Evolutionary conservation across 2,797 vertebrate genomes (phyloP), one percentile per base, ranked within the genome.

Genomic region (Galagoides demidoff): DNA sequence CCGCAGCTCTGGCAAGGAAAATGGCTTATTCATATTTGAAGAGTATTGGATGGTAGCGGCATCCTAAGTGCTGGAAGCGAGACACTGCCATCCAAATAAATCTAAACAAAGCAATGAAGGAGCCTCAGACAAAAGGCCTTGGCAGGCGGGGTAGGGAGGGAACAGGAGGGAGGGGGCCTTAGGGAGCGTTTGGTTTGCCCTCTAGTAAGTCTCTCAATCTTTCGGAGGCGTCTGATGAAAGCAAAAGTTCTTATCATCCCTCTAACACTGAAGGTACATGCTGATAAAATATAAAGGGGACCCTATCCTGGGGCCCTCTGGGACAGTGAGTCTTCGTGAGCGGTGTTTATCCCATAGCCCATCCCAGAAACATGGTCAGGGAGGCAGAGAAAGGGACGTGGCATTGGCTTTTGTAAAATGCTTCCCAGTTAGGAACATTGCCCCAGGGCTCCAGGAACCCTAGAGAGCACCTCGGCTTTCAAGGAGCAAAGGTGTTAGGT

Each of bases 11-110:
- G 92, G 90, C 25, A 4, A 37, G 49, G 27, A 59, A 82, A 85
- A 74, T 0, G 20, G 87, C 77, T 93, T 73, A 59, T 87, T 95
- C 93, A 57, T 77, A 59, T 86, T 78, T 94, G 85, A 96, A 96
- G 94, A 94, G 83, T n/a, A 78, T 8, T 55, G 76, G 86, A 95
- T 55, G 74, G 96, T 86, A 70, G 88, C 22, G 52, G 91, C 63
- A 27, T 45, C 45, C n/a, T 71, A 19, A 96, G 92, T 57, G 78
- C 70, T 90, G 88, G 84, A 31, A 25, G 83, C 22, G 74, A 13
- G 92, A 10, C 0, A 1, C 85, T 79, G 74, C 76, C 55, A 13
- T 59, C 12, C 12, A 9, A 92, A 79, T 81, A 76, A 92, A 93
- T 37, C 85, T 19, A 34, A n/a, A 89, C 82, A 1, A 39, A 84